Evolutionary conservation across 2,797 vertebrate genomes (phyloP).

Genomic region (Sebastes matsubarae): DNA sequence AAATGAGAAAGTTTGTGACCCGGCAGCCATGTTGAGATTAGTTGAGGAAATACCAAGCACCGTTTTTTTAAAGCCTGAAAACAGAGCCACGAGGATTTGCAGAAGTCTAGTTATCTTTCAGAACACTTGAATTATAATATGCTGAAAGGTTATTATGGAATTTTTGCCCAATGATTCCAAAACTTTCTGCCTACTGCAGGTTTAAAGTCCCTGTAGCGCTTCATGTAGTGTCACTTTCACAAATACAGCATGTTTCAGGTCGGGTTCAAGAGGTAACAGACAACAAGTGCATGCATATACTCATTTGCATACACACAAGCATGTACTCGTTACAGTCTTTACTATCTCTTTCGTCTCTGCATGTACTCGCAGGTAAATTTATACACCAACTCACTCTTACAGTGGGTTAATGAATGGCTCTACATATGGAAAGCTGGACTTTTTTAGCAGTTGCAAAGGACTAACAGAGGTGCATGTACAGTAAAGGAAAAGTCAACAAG

Average conservation of each 20-base stretch:
- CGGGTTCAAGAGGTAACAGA: not conserved
- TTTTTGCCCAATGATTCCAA: no score
- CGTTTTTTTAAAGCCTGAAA: no score
- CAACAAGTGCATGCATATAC: not conserved
- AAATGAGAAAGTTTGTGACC: no score
- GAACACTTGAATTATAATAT: no score
- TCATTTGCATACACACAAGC: constrained; percentile 33
- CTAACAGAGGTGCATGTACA: not conserved
- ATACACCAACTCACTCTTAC: constrained; percentile 25
- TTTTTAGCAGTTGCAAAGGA: not conserved
- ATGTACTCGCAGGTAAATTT: constrained; percentile 29
- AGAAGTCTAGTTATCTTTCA: no score
- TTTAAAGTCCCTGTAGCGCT: not conserved
- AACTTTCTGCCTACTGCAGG: no score
- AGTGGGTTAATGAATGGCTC: not conserved
- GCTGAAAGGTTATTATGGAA: no score
- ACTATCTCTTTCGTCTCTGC: constrained; percentile 10
- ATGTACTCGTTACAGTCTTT: constrained; percentile 24
- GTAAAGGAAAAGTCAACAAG: not conserved
- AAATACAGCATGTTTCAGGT: not conserved
- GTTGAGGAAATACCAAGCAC: no score
- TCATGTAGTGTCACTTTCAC: constrained; percentile 5
- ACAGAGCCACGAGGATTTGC: no score
- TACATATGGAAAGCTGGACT: not conserved
- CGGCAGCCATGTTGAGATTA: no score